phyloP scores from a whole-genome alignment of 2,113 vertebrate species.

The Stegostoma tigrinum region DNA sequence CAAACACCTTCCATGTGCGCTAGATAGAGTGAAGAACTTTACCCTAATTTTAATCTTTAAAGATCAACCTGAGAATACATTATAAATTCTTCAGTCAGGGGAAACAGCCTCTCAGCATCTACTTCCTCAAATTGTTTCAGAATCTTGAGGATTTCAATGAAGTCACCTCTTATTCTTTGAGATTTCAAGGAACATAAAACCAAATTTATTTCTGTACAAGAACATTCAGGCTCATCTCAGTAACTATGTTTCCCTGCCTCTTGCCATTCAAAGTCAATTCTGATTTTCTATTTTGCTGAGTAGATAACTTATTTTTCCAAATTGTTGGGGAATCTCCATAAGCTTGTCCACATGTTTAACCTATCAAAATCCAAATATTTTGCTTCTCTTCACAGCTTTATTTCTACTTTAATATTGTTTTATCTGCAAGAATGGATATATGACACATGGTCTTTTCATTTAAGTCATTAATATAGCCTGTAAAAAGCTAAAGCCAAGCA shows the following conservation, averaged over 20 bases:
- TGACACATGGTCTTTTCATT: background rate
- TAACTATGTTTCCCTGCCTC: background rate
- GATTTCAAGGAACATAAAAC: background rate
- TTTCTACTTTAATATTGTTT: background rate
- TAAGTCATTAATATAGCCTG: background rate
- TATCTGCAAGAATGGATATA: background rate
- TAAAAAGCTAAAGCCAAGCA: background rate
- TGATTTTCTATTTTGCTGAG: background rate
- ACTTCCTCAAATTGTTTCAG: no score
- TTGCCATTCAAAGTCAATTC: background rate
- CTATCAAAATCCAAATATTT: background rate
- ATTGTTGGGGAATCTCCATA: background rate
- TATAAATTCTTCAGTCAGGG: no score
- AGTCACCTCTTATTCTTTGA: background rate
- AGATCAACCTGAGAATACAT: background rate
- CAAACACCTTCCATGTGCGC: no score
- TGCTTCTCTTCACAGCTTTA: background rate
- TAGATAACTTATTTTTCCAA: background rate
- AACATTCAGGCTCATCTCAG: background rate
- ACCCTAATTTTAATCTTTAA: background rate
- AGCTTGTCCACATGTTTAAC: background rate
- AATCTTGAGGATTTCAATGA: background rate
- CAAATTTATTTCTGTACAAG: background rate
- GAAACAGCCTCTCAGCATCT: no score
- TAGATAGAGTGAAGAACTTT: background rate